phyloP scores from a whole-genome alignment of 2,113 vertebrate species.

The Pelecanus crispus region DNA sequence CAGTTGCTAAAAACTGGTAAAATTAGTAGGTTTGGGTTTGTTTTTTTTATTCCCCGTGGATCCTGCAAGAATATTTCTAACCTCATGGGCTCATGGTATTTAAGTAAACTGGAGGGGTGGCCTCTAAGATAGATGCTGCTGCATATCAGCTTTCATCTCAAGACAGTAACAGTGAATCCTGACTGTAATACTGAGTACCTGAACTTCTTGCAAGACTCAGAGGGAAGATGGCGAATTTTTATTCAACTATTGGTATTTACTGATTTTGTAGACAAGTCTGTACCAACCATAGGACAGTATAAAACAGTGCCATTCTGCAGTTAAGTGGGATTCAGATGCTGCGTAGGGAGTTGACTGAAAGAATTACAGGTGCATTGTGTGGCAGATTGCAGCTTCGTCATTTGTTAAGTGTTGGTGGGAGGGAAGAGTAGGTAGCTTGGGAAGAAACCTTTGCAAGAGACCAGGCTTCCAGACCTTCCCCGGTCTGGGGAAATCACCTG shows the following conservation, averaged over 20 bases:
- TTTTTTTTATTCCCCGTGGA: not conserved
- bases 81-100: not conserved
- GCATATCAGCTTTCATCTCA: not conserved
- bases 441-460: not conserved
- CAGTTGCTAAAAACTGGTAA: not conserved
- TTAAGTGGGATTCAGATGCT: not conserved
- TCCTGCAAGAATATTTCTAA: not conserved
- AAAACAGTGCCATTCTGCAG: not conserved
- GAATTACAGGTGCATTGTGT: too few species aligned
- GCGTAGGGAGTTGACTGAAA: not conserved
- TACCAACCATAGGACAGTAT: not conserved
- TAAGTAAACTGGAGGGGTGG: not conserved
- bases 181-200: not conserved
- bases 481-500: not conserved
- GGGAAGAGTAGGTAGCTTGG: not conserved
- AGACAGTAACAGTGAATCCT: not conserved
- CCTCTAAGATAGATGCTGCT: not conserved
- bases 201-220: not conserved
- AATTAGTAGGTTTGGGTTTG: not conserved
- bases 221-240: not conserved
- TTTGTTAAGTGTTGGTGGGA: not conserved
- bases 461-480: not conserved
- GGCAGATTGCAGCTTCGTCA: not conserved
- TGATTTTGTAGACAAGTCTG: not conserved
- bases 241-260: rapidly evolving